These are phyloP conservation scores for Desmophyllum pertusum DNA, from an alignment of 92 coral and sea anemone genomes.

Conservation along the genomic window DNA sequence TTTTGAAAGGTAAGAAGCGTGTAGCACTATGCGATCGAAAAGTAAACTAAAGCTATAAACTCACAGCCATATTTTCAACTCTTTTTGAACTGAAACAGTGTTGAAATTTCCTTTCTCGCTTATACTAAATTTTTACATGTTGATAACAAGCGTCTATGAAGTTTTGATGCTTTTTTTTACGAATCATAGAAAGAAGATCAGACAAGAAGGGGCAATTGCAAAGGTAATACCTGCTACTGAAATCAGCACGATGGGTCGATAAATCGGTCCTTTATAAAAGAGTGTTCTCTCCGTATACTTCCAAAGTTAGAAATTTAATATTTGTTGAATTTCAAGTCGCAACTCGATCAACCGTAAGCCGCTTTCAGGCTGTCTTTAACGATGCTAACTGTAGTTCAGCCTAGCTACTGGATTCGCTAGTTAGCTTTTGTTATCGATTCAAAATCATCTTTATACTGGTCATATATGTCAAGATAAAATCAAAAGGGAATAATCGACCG, in stretches of 20 bases:
- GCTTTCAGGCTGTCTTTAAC: neutral
- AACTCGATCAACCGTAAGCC: neutral
- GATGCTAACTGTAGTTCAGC: no score
- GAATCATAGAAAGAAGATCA: neutral
- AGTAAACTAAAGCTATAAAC: no score
- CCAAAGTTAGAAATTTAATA: neutral
- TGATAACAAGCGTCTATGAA: neutral
- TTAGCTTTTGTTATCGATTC: neutral
- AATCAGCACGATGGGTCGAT: neutral
- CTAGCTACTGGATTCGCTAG: neutral
- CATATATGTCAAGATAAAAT: neutral
- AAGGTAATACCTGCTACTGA: neutral
- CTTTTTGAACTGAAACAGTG: neutral
- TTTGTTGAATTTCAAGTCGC: neutral
- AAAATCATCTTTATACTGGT: neutral
- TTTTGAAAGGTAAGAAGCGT: conserved; percentile 14
- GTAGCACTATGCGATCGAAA: neutral
- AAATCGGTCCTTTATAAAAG: neutral
- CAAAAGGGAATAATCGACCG: neutral
- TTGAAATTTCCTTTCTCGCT: neutral
- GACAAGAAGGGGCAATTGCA: neutral
- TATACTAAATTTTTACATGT: neutral
- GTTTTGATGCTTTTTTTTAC: neutral
- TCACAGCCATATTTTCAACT: neutral
- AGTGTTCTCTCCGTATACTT: neutral